These are phyloP conservation scores for Cuniculus paca DNA, from an alignment of 2,797 vertebrate genomes.

Conservation along the genomic window DNA sequence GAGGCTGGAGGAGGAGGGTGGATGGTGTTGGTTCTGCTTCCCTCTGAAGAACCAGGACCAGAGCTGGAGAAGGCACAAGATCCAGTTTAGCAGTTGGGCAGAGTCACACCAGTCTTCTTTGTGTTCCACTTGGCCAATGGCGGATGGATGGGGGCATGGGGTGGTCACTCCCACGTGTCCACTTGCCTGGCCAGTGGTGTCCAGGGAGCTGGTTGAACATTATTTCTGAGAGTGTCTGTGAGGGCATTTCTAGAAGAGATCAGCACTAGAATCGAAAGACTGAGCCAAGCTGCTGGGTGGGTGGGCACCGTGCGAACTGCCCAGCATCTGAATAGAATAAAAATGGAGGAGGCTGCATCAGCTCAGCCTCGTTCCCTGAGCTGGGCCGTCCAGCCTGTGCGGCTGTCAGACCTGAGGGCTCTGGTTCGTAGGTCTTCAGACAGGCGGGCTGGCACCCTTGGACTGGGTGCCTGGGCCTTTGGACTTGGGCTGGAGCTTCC, in stretches of 20 bases:
- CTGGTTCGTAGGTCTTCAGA: neutral
- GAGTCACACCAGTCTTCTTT: neutral
- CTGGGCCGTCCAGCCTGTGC: neutral
- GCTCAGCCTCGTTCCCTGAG: rapidly evolving
- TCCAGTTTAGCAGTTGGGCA: no score
- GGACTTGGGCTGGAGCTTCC: neutral
- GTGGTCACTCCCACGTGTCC: neutral
- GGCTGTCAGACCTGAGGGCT: neutral
- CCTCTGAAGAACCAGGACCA: no score
- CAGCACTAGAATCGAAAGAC: neutral
- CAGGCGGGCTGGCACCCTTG: neutral
- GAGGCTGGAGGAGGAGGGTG: neutral
- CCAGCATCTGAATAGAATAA: rapidly evolving
- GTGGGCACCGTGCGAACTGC: neutral
- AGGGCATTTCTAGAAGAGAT: neutral
- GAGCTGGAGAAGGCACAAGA: neutral
- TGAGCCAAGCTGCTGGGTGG: neutral
- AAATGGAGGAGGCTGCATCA: neutral
- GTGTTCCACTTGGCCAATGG: neutral
- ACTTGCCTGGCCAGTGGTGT: neutral
- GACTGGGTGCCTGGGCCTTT: neutral
- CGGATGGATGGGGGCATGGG: neutral
- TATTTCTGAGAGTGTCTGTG: neutral
- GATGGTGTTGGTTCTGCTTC: no score
- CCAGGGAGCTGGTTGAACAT: neutral